Evolutionary conservation across 2,113 vertebrate species (phyloP).

Genomic region (Archocentrus centrarchus): DNA sequence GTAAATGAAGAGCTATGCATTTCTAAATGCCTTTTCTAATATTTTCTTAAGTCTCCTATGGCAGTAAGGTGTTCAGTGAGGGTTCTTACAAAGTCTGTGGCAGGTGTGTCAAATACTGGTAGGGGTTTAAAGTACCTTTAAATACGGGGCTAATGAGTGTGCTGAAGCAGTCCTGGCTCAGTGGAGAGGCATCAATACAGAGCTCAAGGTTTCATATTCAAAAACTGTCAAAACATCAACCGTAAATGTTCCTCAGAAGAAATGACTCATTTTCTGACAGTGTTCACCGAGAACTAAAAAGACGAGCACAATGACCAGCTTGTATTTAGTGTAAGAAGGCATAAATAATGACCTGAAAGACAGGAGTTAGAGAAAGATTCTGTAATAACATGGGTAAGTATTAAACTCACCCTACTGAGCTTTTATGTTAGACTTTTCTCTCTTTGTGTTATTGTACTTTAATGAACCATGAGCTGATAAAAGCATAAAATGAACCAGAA

Average conservation of each 20-base stretch:
- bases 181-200: constrained; percentile 14
- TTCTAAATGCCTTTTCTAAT: constrained; percentile 14
- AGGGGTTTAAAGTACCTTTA: constrained; percentile 55
- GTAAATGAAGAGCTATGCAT: constrained; percentile 37
- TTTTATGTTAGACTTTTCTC: not conserved
- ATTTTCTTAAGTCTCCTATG: constrained; percentile 38
- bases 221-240: constrained; percentile 8
- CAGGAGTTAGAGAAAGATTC: not conserved
- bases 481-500: not conserved
- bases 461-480: not conserved
- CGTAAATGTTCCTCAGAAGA: not conserved
- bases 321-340: not conserved
- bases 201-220: not conserved
- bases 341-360: not conserved
- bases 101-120: constrained; percentile 51
- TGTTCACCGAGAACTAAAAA: not conserved
- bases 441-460: not conserved
- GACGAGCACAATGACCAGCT: not conserved
- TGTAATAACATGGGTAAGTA: not conserved
- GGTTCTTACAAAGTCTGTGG: constrained; percentile 43
- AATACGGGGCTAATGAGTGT: constrained; percentile 49
- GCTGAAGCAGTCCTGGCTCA: constrained; percentile 38
- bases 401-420: not conserved
- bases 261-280: not conserved
- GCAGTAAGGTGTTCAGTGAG: constrained; percentile 26